Evolutionary conservation across 1,140 invertebrate species (phyloP).

Genomic region (Chironomus tepperi): DNA sequence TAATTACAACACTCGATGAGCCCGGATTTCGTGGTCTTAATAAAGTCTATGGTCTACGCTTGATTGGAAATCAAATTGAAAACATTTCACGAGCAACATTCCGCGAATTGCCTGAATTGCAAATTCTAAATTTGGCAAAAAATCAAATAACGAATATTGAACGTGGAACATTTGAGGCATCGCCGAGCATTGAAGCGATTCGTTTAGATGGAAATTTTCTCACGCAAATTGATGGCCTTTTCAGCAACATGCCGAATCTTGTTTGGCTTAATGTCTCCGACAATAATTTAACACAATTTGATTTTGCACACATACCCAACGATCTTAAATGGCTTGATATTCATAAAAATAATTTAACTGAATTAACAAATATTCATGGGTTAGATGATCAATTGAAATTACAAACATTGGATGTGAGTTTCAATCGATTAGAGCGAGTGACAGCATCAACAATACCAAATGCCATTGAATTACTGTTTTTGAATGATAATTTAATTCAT

Average conservation of each 20-base stretch:
- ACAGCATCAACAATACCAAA: constrained; percentile 61
- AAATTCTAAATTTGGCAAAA: constrained; percentile 79
- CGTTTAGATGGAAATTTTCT: constrained; percentile 77
- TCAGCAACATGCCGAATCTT: constrained; percentile 70
- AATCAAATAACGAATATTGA: constrained; percentile 76
- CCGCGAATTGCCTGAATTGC: constrained; percentile 66
- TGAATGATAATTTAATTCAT: constrained; percentile 74
- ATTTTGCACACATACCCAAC: constrained; percentile 74
- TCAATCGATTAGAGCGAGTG: constrained; percentile 68
- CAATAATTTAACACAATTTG: constrained; percentile 83
- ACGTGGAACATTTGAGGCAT: constrained; percentile 69
- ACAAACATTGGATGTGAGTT: constrained; percentile 71
- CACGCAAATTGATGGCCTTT: constrained; percentile 74
- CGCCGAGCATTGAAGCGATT: constrained; percentile 73
- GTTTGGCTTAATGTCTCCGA: constrained; percentile 87
- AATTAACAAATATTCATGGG: constrained; percentile 68
- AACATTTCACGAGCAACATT: constrained; percentile 76
- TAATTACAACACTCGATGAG: constrained; percentile 63
- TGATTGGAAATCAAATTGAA: constrained; percentile 81
- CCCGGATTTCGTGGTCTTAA: constrained; percentile 73
- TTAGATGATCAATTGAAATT: constrained; percentile 57
- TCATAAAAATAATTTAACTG: constrained; percentile 76
- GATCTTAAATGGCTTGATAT: constrained; percentile 83
- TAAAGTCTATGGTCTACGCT: constrained; percentile 66
- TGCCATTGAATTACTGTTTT: constrained; percentile 65